A percentile compares a stretch with the other conserved stretches of the same genome.
Evolutionary conservation across 2,888 invertebrate species (phyloP).

Genomic region (Leucozona laternaria): DNA sequence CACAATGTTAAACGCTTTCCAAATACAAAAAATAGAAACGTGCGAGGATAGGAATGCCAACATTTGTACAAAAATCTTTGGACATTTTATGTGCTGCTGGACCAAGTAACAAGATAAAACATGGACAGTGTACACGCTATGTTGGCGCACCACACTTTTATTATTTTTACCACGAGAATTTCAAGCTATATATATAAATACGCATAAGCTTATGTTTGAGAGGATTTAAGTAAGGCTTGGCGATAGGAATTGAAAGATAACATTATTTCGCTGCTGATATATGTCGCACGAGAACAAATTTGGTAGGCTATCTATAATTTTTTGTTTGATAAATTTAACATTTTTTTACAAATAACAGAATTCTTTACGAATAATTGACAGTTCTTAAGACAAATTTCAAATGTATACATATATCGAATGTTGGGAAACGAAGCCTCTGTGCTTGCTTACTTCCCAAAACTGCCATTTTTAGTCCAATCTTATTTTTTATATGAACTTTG

Average conservation of each 20-base stretch:
- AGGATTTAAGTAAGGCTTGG: background rate
- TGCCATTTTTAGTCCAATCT: too few relatives aligned
- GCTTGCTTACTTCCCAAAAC: too few relatives aligned
- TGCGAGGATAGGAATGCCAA: constrained; percentile 42
- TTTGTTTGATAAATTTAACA: background rate
- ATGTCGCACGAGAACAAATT: background rate
- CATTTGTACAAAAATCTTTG: constrained; percentile 65
- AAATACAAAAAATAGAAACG: background rate
- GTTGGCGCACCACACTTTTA: constrained; percentile 68
- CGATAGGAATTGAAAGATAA: constrained; percentile 10
- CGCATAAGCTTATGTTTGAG: background rate
- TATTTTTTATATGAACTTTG: too few relatives aligned
- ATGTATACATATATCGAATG: too few relatives aligned
- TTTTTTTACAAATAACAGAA: background rate
- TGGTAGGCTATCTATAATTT: background rate
- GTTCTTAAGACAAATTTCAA: background rate
- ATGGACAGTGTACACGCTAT: constrained; percentile 75
- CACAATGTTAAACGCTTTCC: constrained; percentile 15
- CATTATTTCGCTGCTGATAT: constrained; percentile 13
- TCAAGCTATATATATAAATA: background rate
- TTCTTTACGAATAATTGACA: background rate
- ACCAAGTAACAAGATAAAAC: constrained; percentile 72
- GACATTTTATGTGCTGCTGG: constrained; percentile 72
- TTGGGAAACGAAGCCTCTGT: too few relatives aligned
- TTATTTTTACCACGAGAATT: background rate